phyloP scores from a whole-genome alignment of 2,888 invertebrate species.

The Gymnocheta viridis region DNA sequence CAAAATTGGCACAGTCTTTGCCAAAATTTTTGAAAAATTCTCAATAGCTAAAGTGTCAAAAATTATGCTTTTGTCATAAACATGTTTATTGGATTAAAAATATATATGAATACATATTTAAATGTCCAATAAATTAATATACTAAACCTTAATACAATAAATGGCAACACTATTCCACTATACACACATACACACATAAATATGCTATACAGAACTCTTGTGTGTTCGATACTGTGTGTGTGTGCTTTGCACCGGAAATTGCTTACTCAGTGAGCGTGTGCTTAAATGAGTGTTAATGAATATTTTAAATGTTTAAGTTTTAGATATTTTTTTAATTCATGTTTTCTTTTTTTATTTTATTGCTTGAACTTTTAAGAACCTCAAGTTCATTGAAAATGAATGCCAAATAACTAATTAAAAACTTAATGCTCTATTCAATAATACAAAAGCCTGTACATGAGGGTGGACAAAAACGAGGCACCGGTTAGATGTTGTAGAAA shows the following conservation, averaged over 20 bases:
- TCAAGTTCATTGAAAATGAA: conserved; percentile 54
- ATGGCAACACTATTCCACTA: neutral
- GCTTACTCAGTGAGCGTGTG: conserved; percentile 29
- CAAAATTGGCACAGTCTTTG: too few relatives aligned
- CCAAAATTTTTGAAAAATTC: too few relatives aligned
- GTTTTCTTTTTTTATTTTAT: conserved; percentile 5
- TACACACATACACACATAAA: too few relatives aligned
- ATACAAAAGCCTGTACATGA: neutral
- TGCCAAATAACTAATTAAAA: conserved; percentile 2
- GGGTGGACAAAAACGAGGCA: neutral
- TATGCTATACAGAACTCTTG: neutral
- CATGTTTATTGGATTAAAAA: too few relatives aligned
- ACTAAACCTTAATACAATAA: neutral
- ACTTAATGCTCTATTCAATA: neutral
- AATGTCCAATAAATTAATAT: too few relatives aligned
- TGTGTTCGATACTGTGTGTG: neutral
- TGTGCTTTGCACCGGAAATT: conserved; percentile 40
- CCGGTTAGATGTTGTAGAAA: too few relatives aligned
- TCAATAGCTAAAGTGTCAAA: too few relatives aligned
- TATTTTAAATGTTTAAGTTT: conserved; percentile 25
- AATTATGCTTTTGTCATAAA: too few relatives aligned
- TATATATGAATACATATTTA: too few relatives aligned
- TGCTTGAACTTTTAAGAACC: conserved; percentile 41
- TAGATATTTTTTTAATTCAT: neutral
- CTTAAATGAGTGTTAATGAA: conserved; percentile 17